Evolutionary conservation across 37 sponge, comb jelly and placozoan genomes (phyloP), one percentile per base, ranked within the genome.

Genomic region (Oscarella lobularis): DNA sequence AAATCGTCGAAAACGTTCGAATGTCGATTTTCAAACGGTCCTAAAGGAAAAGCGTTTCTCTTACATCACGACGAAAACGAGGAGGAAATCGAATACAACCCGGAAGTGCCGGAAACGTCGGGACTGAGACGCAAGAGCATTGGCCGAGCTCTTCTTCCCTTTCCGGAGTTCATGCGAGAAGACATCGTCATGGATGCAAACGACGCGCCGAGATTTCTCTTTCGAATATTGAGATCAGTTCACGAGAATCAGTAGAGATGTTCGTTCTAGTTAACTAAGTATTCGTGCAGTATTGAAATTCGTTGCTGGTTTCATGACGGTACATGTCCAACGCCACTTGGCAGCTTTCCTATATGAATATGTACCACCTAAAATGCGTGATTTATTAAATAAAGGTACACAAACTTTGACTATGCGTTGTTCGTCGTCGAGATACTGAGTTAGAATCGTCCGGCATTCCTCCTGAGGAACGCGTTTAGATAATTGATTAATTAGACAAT

Each of bases 311-410:
- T 73, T 91, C 90, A 74, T 86, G 48, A 0, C 75, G 72, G 38
- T 79, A 81, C 92, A 98, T 98, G 80, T 98, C 99, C 38, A 98
- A 40, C 0, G 99, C 99, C 32, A 98, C 89, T 37, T 80, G 71
- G 72, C 99, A 98, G 40, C 95, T 94, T 75, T 98, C 95, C 71
- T 66, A 70, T 70, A 6, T 70, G 34, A 33, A 9, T 30, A 70
- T 20, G 73, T 30, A 9, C 60, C 60, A 48, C 60, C 14, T 14
- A 70, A 31, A 33, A 70, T n/a, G n/a, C n/a, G n/a, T n/a, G n/a
- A 70, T 31, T 20, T 70, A 70, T 31, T 20, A 48, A 48, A 9
- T 27, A 48, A 20, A 27, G 60, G 20, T 48, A 9, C 60, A 48
- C 60, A 27, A 27, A 48, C 60, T 34, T 87, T 83, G n/a, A 98